A percentile compares a stretch with the other conserved stretches of the same genome.
phyloP scores from a whole-genome alignment of 2,888 invertebrate species.

The Drosophila lacicola region DNA sequence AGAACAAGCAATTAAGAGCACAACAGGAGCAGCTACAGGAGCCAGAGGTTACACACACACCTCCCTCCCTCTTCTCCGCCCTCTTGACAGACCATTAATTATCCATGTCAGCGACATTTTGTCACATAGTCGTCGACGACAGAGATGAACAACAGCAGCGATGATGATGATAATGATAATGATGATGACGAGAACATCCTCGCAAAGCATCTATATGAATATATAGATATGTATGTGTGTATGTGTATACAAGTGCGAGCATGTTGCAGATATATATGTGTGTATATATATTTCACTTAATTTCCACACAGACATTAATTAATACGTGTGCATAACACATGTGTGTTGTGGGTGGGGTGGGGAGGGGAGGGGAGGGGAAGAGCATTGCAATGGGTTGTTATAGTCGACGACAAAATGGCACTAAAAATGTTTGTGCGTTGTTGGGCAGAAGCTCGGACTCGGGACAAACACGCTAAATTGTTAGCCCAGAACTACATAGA shows the following conservation, averaged over 20 bases:
- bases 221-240: neutral
- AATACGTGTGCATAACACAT: slow-evolving; percentile 69
- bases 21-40: slow-evolving; percentile 29
- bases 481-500: slow-evolving; percentile 23
- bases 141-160: slow-evolving; percentile 19
- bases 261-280: slow-evolving; percentile 59
- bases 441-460: neutral
- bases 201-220: slow-evolving; percentile 22
- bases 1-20: slow-evolving; percentile 61
- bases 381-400: slow-evolving; percentile 35
- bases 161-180: slow-evolving; percentile 35
- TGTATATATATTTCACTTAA: slow-evolving; percentile 75
- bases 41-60: slow-evolving; percentile 17
- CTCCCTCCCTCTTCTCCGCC: slow-evolving; percentile 19
- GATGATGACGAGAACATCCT: slow-evolving; percentile 63
- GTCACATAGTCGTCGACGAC: slow-evolving; percentile 56
- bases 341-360: slow-evolving; percentile 9
- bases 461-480: too few relatives aligned
- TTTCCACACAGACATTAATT: slow-evolving; percentile 78
- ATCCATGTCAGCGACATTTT: slow-evolving; percentile 81
- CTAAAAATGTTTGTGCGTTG: slow-evolving; percentile 67
- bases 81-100: slow-evolving; percentile 69
- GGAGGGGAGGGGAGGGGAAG: slow-evolving; percentile 3
- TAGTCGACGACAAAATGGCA: slow-evolving; percentile 51
- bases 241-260: slow-evolving; percentile 28